phyloP scores from a whole-genome alignment of 2,797 vertebrate genomes.

The Orestias chungarensis region DNA sequence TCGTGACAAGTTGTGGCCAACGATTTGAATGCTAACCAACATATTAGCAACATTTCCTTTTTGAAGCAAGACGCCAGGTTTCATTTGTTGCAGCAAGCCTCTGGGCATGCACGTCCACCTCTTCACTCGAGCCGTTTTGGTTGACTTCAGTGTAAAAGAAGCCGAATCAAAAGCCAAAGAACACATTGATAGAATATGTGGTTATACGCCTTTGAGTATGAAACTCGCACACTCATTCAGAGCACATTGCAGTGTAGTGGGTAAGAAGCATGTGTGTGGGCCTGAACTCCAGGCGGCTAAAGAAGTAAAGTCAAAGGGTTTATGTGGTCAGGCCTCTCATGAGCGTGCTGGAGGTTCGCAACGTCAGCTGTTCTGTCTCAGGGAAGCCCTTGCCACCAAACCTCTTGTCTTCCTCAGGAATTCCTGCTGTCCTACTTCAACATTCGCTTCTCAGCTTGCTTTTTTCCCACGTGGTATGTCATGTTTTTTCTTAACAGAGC shows the following conservation, averaged over 20 bases:
- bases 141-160: constrained; percentile 59
- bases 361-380: constrained; percentile 74
- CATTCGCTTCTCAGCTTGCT: constrained; percentile 23
- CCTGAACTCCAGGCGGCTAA: constrained; percentile 51
- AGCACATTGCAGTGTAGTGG: constrained; percentile 36
- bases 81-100: not conserved
- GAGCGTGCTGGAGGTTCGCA: constrained; percentile 62
- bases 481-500: constrained; percentile 19
- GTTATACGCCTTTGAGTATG: constrained; percentile 27
- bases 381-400: constrained; percentile 63
- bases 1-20: not conserved
- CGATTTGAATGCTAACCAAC: not conserved
- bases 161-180: constrained; percentile 57
- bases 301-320: constrained; percentile 70
- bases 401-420: constrained; percentile 37
- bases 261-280: constrained; percentile 69
- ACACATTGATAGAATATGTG: constrained; percentile 41
- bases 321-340: constrained; percentile 73
- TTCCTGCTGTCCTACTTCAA: not conserved
- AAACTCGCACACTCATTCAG: constrained; percentile 34
- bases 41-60: constrained; percentile 18
- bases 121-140: constrained; percentile 14
- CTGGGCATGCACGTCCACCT: not conserved
- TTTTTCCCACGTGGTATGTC: constrained; percentile 16
- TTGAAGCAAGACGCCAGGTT: constrained; percentile 8